phyloP scores from a whole-genome alignment of 2,797 vertebrate species.

The Brachyalestes nurse region DNA sequence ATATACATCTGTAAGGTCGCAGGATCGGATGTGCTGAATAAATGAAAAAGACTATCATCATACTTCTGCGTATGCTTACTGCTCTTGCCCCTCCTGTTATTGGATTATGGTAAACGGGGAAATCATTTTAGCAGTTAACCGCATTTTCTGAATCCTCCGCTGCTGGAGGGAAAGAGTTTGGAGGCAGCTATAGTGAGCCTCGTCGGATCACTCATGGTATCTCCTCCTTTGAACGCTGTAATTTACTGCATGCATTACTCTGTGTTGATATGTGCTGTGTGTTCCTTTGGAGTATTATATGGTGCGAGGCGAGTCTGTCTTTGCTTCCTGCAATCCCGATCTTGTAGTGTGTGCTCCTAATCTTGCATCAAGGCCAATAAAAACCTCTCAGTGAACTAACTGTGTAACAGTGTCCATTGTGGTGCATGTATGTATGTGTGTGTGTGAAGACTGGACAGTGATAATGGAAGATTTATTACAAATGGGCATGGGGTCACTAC shows the following conservation, averaged over 20 bases:
- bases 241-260: slow-evolving; percentile 78
- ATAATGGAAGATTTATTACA: neutral
- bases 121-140: slow-evolving; percentile 18
- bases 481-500: neutral
- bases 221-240: slow-evolving; percentile 62
- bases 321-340: slow-evolving; percentile 72
- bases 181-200: slow-evolving; percentile 47
- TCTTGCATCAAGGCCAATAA: slow-evolving; percentile 76
- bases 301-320: slow-evolving; percentile 70
- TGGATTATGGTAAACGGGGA: slow-evolving; percentile 12
- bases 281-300: slow-evolving; percentile 69
- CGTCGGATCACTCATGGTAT: slow-evolving; percentile 53
- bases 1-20: slow-evolving; percentile 13
- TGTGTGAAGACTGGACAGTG: neutral
- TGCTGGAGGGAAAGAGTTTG: slow-evolving; percentile 13
- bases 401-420: slow-evolving; percentile 52
- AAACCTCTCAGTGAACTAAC: slow-evolving; percentile 70
- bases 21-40: neutral
- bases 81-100: slow-evolving; percentile 10
- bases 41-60: slow-evolving; percentile 13
- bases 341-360: slow-evolving; percentile 71
- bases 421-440: slow-evolving; percentile 31
- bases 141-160: neutral
- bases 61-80: slow-evolving; percentile 4
- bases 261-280: slow-evolving; percentile 72